Evolutionary conservation across 2,113 vertebrate species (phyloP), one percentile per base, ranked within the genome.

Genomic region (Coreoperca whiteheadi): DNA sequence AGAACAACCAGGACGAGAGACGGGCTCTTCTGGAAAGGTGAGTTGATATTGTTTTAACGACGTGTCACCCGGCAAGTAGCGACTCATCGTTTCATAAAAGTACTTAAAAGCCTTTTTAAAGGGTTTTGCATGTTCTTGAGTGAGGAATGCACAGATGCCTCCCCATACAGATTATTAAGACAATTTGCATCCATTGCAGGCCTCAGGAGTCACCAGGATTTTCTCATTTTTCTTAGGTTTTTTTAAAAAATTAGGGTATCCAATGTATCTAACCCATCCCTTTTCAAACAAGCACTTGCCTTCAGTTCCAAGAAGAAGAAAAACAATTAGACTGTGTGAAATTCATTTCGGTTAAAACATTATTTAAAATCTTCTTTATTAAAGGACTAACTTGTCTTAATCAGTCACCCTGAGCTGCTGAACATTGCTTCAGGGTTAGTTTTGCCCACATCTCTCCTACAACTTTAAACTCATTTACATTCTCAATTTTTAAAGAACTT

Each of bases 1-100:
- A 99, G 91, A 99, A 99, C 92, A 98, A 99, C 87, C 99, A 99
- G 91, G 99, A 99, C 5, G 98, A 99, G 89, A 96, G 98, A 72
- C 96, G 98, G 11, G 97, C 97, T 0, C 94, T 99, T 3, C 81
- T 99, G 70, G 98, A 99, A 91, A 97, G 99, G 99, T 98, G 63
- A 60, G 88, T 30, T 34, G 39, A 68, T 11, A 2, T 23, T 6
- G 16, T 18, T 32, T 67, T 1, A 25, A 53, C 3, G n/a, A 21
- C 15, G 15, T 37, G 6, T 25, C 15, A 11, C 0, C 28, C 34
- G 60, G 25, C 32, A 65, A 20, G 16, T 34, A 6, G 61, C 53
- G 12, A 43, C 4, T 23, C 23, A 11, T 51, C 25, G n/a, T 34
- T 46, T 51, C 21, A 50, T 57, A 56, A 20, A 59, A 9, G 20